phyloP scores from a whole-genome alignment of 2,888 invertebrate genomes.

The Pollenia angustigena region DNA sequence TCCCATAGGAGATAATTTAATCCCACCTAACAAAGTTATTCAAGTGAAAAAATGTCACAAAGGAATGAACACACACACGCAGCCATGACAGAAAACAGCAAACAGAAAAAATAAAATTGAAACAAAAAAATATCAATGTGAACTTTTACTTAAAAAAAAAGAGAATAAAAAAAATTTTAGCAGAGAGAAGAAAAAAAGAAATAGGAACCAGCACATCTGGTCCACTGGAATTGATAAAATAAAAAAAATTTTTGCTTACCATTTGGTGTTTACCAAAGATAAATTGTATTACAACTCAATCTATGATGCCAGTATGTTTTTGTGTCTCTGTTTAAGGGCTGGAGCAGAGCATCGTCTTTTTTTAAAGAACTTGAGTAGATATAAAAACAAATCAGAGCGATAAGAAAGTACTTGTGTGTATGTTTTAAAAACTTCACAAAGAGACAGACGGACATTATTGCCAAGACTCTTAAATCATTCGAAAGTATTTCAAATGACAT shows the following conservation, averaged over 20 bases:
- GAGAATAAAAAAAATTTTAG: too few relatives aligned
- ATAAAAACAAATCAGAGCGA: neutral
- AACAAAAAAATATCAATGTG: slow-evolving; percentile 12
- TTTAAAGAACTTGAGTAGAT: neutral
- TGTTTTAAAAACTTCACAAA: slow-evolving; percentile 14
- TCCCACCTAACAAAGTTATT: slow-evolving; percentile 83
- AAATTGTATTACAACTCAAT: slow-evolving; percentile 48
- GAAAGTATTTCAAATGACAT: slow-evolving; percentile 53
- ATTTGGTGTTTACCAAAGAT: slow-evolving; percentile 67
- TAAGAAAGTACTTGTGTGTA: neutral
- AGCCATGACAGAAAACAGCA: slow-evolving; percentile 71
- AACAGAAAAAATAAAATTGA: neutral
- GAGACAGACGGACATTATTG: neutral
- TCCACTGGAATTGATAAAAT: slow-evolving; percentile 1
- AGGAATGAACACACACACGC: slow-evolving; percentile 74
- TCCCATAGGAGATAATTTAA: slow-evolving; percentile 83
- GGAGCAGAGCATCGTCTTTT: too few relatives aligned
- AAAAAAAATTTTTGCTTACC: slow-evolving; percentile 47
- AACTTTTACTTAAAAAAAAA: slow-evolving; percentile 14
- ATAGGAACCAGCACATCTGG: slow-evolving; percentile 2
- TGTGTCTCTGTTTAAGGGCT: neutral
- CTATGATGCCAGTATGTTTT: slow-evolving; percentile 18
- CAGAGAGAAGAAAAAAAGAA: neutral
- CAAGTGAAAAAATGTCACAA: slow-evolving; percentile 83
- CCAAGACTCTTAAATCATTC: slow-evolving; percentile 49